A percentile compares a stretch with the other conserved stretches of the same genome.
Evolutionary conservation across 2,113 vertebrate genomes (phyloP).

Genomic region (Heterocephalus glaber): DNA sequence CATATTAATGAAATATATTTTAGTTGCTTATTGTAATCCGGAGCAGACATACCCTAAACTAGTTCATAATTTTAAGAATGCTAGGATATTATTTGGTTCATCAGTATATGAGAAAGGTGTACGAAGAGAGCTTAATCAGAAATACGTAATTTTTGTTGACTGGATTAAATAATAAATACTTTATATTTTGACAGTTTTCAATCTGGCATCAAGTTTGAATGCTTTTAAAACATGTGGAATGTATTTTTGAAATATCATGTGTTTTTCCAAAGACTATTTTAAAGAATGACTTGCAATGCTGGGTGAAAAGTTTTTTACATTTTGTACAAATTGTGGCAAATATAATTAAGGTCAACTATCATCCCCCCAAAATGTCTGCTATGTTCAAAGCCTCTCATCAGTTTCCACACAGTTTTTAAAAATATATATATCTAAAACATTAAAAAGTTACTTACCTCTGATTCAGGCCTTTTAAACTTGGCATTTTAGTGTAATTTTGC

Average conservation of each 20-base stretch:
- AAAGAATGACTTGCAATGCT: neutral
- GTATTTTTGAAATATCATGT: neutral
- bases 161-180: neutral
- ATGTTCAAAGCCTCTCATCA: neutral
- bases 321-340: neutral
- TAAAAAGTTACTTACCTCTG: conserved; percentile 11
- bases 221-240: neutral
- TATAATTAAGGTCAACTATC: neutral
- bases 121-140: neutral
- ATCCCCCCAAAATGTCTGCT: neutral
- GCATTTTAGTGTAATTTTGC: conserved; percentile 34
- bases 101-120: neutral
- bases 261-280: neutral
- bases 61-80: neutral
- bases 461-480: neutral
- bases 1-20: conserved; percentile 17
- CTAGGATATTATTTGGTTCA: neutral
- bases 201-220: neutral
- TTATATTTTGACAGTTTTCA: neutral
- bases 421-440: neutral
- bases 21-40: neutral
- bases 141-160: neutral
- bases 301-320: neutral
- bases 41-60: neutral
- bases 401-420: neutral